phyloP scores from a whole-genome alignment of 2,888 invertebrate species.

The Aspidiotus destructor region DNA sequence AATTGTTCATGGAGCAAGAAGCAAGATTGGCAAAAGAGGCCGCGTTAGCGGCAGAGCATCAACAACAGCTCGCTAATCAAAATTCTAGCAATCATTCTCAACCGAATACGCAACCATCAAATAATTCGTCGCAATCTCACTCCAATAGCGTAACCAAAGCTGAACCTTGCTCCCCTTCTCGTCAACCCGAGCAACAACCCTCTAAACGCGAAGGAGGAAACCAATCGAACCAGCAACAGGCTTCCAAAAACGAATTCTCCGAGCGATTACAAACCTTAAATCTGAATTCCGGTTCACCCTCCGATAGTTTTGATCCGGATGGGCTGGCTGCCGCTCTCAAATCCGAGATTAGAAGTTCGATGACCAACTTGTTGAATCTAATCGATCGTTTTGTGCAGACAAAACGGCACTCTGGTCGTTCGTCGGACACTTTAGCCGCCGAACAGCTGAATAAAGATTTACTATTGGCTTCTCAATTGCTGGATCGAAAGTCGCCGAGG shows the following conservation, averaged over 20 bases:
- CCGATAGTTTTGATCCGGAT: constrained; percentile 59
- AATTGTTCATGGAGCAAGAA: constrained; percentile 69
- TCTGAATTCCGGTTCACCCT: constrained; percentile 45
- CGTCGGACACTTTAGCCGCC: constrained; percentile 61
- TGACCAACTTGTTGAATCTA: constrained; percentile 67
- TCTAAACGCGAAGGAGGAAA: not conserved
- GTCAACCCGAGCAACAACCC: constrained; percentile 38
- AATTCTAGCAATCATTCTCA: constrained; percentile 42
- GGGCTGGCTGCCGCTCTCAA: constrained; percentile 85
- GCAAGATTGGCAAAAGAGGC: constrained; percentile 60
- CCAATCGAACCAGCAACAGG: constrained; percentile 3
- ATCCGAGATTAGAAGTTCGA: constrained; percentile 57
- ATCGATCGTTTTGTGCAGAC: constrained; percentile 83
- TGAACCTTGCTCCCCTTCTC: constrained; percentile 17
- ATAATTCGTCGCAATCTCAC: not conserved
- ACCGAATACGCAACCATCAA: not conserved
- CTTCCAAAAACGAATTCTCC: constrained; percentile 50
- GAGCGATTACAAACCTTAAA: constrained; percentile 69
- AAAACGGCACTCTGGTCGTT: constrained; percentile 67
- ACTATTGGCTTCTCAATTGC: constrained; percentile 27
- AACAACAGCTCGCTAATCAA: constrained; percentile 44
- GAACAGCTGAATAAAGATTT: constrained; percentile 79
- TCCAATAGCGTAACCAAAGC: not conserved
- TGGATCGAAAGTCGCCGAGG: constrained; percentile 72
- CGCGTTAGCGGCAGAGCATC: constrained; percentile 44